These are phyloP conservation scores for Echinarachnius parma DNA, from an alignment of 53 echinoderm and acorn worm genomes.

Conservation along the genomic window DNA sequence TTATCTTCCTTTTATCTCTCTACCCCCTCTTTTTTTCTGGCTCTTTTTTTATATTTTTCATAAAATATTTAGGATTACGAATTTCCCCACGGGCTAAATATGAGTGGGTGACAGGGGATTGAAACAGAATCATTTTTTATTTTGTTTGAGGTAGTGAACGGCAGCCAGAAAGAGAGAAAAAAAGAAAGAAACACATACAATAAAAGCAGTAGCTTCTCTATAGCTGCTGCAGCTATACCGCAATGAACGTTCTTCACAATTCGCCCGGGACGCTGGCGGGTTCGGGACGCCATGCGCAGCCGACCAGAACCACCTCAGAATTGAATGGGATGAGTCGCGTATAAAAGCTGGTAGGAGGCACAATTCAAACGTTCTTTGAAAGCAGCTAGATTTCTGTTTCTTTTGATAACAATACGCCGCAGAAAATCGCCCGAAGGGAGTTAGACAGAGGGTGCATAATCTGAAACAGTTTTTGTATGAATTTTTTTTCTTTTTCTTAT, in stretches of 20 bases:
- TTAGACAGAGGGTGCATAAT: conserved; percentile 2
- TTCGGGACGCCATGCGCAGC: conserved; percentile 33
- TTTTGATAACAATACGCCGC: no score
- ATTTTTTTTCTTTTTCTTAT: no score
- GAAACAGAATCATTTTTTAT: conserved; percentile 27
- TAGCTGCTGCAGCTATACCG: conserved; percentile 10
- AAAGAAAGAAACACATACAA: neutral
- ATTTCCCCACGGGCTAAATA: conserved; percentile 36
- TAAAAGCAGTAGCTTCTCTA: no score
- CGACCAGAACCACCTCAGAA: conserved; percentile 27
- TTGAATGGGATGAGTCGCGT: conserved; percentile 21
- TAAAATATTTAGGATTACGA: neutral
- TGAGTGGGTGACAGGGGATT: conserved; percentile 20
- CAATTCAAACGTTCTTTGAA: no score
- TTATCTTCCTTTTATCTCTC: neutral
- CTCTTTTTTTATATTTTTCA: neutral
- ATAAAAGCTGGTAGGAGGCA: conserved; percentile 3
- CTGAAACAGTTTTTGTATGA: conserved; percentile 14
- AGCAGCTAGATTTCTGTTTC: no score
- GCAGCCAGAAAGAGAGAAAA: neutral
- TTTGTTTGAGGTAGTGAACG: no score
- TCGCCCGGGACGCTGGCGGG: conserved; percentile 11
- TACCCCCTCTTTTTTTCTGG: neutral
- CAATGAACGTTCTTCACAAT: conserved; percentile 4
- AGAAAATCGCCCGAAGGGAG: conserved; percentile 17